A percentile compares a stretch with the other conserved stretches of the same genome.
Evolutionary conservation across 1,140 invertebrate genomes (phyloP).

Genomic region (Archivesica marissinica): DNA sequence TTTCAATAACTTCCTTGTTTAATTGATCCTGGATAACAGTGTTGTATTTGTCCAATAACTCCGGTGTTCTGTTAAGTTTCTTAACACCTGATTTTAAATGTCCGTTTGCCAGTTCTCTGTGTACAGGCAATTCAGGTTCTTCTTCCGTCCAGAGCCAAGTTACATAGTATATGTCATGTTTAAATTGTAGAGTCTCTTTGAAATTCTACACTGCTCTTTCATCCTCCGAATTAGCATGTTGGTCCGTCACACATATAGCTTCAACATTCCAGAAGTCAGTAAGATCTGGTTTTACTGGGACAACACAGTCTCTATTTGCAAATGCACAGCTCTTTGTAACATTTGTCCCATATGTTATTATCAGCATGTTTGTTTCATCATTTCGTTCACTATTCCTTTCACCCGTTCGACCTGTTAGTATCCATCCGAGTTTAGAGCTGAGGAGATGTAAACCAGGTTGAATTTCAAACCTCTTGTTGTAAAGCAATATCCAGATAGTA

Average conservation of each 20-base stretch:
- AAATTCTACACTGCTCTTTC: constrained; percentile 32
- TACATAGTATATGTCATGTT: constrained; percentile 45
- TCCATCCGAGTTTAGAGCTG: constrained; percentile 7
- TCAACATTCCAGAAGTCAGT: neutral
- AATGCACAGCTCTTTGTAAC: no score
- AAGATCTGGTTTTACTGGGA: no score
- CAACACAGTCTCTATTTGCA: no score
- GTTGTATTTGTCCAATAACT: constrained; percentile 56
- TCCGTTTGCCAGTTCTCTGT: constrained; percentile 40
- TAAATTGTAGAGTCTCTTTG: constrained; percentile 19
- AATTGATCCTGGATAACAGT: constrained; percentile 50
- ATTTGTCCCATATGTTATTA: neutral
- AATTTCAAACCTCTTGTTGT: constrained; percentile 28
- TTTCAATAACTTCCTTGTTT: constrained; percentile 48
- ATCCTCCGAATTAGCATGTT: constrained; percentile 6
- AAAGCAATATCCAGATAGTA: constrained; percentile 49
- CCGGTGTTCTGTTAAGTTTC: constrained; percentile 43
- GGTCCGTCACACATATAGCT: neutral
- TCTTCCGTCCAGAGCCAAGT: constrained; percentile 46
- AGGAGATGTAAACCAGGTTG: constrained; percentile 42
- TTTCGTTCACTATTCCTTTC: neutral
- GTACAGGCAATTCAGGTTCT: constrained; percentile 44
- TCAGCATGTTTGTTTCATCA: neutral
- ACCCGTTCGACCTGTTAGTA: neutral
- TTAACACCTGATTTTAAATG: constrained; percentile 30